Percentiles rank a stretch among this genome's conserved stretches.
These are phyloP conservation scores for Lithophane ornitopus DNA, from an alignment of 2,888 invertebrate genomes.

Conservation along the genomic window DNA sequence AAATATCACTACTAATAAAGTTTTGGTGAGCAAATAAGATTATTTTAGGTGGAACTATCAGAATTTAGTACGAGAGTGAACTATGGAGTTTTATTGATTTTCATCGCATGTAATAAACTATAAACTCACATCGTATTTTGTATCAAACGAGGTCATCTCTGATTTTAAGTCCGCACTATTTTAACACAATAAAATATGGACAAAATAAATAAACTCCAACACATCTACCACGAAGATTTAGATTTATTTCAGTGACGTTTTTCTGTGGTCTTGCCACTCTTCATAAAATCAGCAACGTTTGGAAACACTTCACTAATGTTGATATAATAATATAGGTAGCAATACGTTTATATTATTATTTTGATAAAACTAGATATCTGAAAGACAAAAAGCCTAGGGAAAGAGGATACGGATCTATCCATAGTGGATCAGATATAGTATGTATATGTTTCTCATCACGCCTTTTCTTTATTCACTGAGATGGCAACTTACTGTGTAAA, in stretches of 20 bases:
- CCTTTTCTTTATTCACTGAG: not conserved
- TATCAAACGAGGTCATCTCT: conserved; percentile 85
- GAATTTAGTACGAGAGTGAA: not conserved
- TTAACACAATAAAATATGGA: conserved; percentile 62
- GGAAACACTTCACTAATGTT: not conserved
- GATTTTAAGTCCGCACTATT: conserved; percentile 53
- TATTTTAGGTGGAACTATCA: conserved; percentile 37
- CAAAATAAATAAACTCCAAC: conserved; percentile 79
- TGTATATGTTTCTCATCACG: too few species aligned
- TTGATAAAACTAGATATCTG: too few species aligned
- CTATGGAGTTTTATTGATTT: conserved; percentile 7
- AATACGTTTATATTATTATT: too few species aligned
- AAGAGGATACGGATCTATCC: not conserved
- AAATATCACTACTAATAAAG: not conserved
- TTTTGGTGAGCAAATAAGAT: conserved; percentile 33
- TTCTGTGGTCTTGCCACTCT: conserved; percentile 25
- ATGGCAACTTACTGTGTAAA: not conserved
- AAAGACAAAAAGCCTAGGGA: too few species aligned
- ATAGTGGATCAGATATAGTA: too few species aligned
- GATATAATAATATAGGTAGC: too few species aligned
- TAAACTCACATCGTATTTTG: conserved; percentile 91
- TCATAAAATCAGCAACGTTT: conserved; percentile 17
- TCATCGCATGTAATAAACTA: conserved; percentile 3
- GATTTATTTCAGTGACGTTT: conserved; percentile 54
- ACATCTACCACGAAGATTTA: conserved; percentile 73